Evolutionary conservation across 2,797 vertebrate genomes (phyloP).

Genomic region (Chaetodon trifasciatus): DNA sequence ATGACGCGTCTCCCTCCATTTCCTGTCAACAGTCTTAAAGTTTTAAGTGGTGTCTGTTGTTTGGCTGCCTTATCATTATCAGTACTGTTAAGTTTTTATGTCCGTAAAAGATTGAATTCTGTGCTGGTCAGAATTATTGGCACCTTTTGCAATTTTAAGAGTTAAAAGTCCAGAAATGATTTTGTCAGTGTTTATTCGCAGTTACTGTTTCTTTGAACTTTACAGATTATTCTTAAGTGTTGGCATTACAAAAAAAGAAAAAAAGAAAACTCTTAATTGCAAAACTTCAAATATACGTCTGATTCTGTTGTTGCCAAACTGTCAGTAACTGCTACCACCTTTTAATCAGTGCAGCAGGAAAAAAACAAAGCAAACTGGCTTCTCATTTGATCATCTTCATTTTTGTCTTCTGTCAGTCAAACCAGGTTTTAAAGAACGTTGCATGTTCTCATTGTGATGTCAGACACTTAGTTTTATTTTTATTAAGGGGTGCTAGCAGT

Average conservation of each 20-base stretch:
- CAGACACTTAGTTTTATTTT: conserved; percentile 19
- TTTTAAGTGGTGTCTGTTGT: conserved; percentile 65
- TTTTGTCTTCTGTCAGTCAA: conserved; percentile 17
- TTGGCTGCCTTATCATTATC: conserved; percentile 81
- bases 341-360: conserved; percentile 15
- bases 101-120: conserved; percentile 45
- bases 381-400: conserved; percentile 6
- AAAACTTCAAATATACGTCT: conserved; percentile 9
- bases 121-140: conserved; percentile 58
- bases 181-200: conserved; percentile 27
- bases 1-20: conserved; percentile 49
- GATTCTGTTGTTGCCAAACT: conserved; percentile 46
- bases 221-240: conserved; percentile 9
- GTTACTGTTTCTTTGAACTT: conserved; percentile 3
- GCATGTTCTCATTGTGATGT: conserved; percentile 31
- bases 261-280: neutral
- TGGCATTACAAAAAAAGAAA: conserved; percentile 26
- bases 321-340: conserved; percentile 34
- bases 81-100: conserved; percentile 71
- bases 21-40: conserved; percentile 62
- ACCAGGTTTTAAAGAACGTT: conserved; percentile 22
- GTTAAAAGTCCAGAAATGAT: conserved; percentile 15
- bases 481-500: conserved; percentile 26
- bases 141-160: conserved; percentile 47
- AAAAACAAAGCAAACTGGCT: conserved; percentile 12